Evolutionary conservation across 2,113 vertebrate genomes (phyloP).

Genomic region (Ophthalmolycus amberensis): DNA sequence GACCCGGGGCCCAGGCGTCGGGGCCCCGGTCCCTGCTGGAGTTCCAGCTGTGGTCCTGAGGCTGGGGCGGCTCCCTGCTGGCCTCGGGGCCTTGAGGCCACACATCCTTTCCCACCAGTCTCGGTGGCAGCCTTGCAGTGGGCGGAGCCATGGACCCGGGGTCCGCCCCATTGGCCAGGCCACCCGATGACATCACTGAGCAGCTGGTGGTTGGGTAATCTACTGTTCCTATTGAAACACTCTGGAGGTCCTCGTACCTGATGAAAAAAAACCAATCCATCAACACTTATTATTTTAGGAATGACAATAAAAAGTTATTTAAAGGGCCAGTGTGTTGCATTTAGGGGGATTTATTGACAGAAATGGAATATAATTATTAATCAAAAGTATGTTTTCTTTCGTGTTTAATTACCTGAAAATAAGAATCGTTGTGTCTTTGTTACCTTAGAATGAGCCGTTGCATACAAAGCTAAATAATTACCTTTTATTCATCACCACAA

Average conservation of each 20-base stretch:
- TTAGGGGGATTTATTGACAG: no score
- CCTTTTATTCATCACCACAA: no score
- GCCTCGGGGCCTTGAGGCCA: slow-evolving; percentile 65
- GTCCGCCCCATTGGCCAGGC: slow-evolving; percentile 73
- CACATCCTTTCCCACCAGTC: slow-evolving; percentile 80
- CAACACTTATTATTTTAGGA: neutral
- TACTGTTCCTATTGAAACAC: slow-evolving; percentile 70
- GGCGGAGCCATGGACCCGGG: slow-evolving; percentile 69
- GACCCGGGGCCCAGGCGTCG: slow-evolving; percentile 28
- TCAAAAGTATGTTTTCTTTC: neutral
- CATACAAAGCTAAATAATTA: no score
- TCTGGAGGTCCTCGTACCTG: slow-evolving; percentile 81
- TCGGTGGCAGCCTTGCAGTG: slow-evolving; percentile 81
- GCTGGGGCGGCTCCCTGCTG: slow-evolving; percentile 43
- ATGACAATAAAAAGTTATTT: neutral
- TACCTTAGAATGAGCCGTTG: no score
- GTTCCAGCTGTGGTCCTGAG: slow-evolving; percentile 63
- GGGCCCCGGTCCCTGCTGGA: slow-evolving; percentile 39
- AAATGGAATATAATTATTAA: neutral
- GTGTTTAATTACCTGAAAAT: no score
- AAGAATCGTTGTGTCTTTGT: no score
- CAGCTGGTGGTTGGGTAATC: slow-evolving; percentile 77
- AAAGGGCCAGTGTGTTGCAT: no score
- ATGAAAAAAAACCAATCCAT: neutral
- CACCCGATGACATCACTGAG: slow-evolving; percentile 76